Evolutionary conservation across 2,888 invertebrate genomes (phyloP).

Genomic region (Alloplasta piceator): DNA sequence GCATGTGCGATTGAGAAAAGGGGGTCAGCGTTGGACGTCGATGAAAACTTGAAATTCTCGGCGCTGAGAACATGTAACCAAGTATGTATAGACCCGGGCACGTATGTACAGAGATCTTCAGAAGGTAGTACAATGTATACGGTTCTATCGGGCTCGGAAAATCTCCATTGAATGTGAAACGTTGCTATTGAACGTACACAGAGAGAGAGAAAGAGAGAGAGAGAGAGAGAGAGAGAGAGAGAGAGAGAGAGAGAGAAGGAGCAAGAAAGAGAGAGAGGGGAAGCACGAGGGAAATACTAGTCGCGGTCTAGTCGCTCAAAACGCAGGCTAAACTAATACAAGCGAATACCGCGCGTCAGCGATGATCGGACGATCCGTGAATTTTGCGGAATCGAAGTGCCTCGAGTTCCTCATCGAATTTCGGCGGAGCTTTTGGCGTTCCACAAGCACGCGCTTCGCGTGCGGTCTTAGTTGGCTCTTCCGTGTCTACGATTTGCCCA

Average conservation of each 20-base stretch:
- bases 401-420: slow-evolving; percentile 52
- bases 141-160: slow-evolving; percentile 17
- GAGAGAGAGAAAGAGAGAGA: too few species aligned
- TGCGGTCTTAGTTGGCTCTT: neutral
- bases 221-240: too few species aligned
- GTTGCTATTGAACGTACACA: slow-evolving; percentile 35
- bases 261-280: too few species aligned
- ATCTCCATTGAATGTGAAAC: slow-evolving; percentile 43
- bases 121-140: neutral
- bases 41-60: slow-evolving; percentile 39
- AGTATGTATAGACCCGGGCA: neutral
- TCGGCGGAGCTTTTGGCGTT: slow-evolving; percentile 33
- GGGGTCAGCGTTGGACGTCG: slow-evolving; percentile 23
- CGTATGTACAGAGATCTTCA: neutral
- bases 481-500: neutral
- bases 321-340: neutral
- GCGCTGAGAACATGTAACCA: slow-evolving; percentile 1
- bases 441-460: slow-evolving; percentile 28
- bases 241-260: too few species aligned
- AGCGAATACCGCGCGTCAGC: slow-evolving; percentile 11
- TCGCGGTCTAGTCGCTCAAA: neutral
- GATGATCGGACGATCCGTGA: slow-evolving; percentile 48
- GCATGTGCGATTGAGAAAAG: slow-evolving; percentile 31
- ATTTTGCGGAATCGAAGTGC: slow-evolving; percentile 42
- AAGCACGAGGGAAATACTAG: neutral